These are phyloP conservation scores for Salminus brasiliensis DNA, from an alignment of 2,113 vertebrate species.

Conservation along the genomic window DNA sequence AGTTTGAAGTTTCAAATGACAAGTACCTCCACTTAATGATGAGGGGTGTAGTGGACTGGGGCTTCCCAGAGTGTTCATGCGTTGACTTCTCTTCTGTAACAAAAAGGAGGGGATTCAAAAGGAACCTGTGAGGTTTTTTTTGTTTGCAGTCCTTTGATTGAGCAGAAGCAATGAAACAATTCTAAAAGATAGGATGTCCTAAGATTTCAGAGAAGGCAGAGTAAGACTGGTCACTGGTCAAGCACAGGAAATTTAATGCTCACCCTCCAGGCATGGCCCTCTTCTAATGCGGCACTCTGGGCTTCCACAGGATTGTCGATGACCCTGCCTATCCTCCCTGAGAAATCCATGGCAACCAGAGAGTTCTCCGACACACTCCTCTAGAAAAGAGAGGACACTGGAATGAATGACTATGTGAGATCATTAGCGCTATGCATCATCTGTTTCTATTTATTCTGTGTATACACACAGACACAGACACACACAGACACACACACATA, in stretches of 20 bases:
- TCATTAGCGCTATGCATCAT: background rate
- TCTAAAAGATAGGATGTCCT: background rate
- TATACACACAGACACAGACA: background rate
- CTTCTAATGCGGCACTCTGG: constrained; percentile 96
- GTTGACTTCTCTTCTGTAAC: constrained; percentile 90
- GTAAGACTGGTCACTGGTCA: background rate
- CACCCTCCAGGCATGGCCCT: constrained; percentile 97
- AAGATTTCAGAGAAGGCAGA: background rate
- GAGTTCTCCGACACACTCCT: constrained; percentile 98
- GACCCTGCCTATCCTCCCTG: constrained; percentile 94
- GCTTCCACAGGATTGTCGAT: constrained; percentile 96
- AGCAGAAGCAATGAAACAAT: background rate
- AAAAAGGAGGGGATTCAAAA: background rate
- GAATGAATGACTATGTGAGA: background rate
- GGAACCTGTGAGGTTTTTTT: too few species aligned
- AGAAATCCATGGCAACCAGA: constrained; percentile 99
- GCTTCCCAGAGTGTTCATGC: constrained; percentile 90
- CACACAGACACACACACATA: too few species aligned
- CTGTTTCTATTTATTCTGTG: background rate
- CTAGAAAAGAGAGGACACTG: constrained; percentile 67
- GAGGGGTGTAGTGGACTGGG: constrained; percentile 94
- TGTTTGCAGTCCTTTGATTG: background rate
- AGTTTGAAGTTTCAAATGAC: background rate
- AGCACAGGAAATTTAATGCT: constrained; percentile 52
- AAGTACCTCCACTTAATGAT: constrained; percentile 71